phyloP scores from a whole-genome alignment of 2,797 vertebrate species.

The Phoxinus dragarum region DNA sequence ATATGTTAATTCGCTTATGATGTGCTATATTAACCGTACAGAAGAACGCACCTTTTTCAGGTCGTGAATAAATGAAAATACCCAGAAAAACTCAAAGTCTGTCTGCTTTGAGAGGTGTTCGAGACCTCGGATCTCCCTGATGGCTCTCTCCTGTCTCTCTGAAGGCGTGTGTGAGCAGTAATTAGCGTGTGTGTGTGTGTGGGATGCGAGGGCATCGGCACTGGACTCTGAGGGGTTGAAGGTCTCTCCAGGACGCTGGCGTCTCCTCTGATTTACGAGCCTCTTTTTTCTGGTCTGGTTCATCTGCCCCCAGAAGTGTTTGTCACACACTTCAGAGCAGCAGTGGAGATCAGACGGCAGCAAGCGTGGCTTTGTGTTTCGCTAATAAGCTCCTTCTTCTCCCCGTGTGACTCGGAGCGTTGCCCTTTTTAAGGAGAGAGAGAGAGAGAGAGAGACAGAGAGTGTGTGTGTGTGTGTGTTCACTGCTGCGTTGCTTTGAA shows the following conservation, averaged over 20 bases:
- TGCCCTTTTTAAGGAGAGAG: not conserved
- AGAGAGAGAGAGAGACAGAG: not conserved
- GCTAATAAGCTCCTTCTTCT: conserved; percentile 72
- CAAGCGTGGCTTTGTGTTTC: conserved; percentile 73
- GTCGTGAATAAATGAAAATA: not conserved
- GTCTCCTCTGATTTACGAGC: conserved; percentile 57
- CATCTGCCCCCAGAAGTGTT: conserved; percentile 73
- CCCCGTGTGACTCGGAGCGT: not conserved
- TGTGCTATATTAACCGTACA: not conserved
- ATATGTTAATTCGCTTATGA: not conserved
- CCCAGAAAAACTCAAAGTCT: too few relatives aligned
- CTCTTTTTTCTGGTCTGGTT: conserved; percentile 61
- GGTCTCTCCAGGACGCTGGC: not conserved
- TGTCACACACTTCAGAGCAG: conserved; percentile 78
- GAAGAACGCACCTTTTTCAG: not conserved
- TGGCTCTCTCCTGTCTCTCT: not conserved
- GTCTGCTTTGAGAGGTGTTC: not conserved
- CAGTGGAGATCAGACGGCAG: conserved; percentile 73
- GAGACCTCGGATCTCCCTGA: not conserved
- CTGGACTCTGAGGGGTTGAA: not conserved
- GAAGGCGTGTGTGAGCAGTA: not conserved
- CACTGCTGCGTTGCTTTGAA: conserved; percentile 9
- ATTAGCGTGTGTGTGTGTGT: not conserved
- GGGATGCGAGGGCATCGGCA: conserved; percentile 30
- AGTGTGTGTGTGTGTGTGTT: not conserved